phyloP scores from a whole-genome alignment of 2,797 vertebrate genomes.

The Erithacus rubecula region DNA sequence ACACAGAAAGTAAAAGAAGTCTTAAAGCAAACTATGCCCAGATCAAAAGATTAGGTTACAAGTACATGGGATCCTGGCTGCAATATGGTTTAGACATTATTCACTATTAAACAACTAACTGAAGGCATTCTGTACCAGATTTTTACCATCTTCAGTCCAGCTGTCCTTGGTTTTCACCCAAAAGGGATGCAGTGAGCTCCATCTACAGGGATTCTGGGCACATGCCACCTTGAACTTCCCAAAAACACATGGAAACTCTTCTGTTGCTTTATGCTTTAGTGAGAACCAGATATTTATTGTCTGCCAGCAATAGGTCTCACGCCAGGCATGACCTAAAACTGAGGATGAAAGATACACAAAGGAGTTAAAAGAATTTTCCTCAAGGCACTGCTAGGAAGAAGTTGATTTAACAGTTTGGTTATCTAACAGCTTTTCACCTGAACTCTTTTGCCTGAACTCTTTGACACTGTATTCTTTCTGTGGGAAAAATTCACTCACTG shows the following conservation, averaged over 20 bases:
- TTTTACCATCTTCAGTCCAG: background rate
- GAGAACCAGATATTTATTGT: background rate
- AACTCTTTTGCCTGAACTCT: background rate
- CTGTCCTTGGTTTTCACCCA: background rate
- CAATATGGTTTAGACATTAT: conserved; percentile 15
- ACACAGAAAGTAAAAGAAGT: background rate
- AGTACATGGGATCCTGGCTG: background rate
- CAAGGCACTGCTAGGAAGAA: background rate
- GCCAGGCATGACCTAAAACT: fast-evolving
- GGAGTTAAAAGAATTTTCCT: background rate
- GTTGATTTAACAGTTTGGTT: background rate
- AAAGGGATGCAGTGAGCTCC: conserved; percentile 31
- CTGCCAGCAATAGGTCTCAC: background rate
- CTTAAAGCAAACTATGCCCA: background rate
- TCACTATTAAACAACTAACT: background rate
- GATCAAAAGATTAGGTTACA: conserved; percentile 7
- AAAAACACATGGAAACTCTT: background rate
- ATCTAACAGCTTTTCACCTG: background rate
- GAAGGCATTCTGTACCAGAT: background rate
- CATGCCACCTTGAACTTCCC: background rate
- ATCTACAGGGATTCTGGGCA: conserved; percentile 40
- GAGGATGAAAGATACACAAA: background rate
- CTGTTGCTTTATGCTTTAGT: background rate
- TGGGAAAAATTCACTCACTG: fast-evolving
- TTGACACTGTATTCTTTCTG: background rate